Evolutionary conservation across 1,140 invertebrate species (phyloP).

Genomic region (Aplysia californica): DNA sequence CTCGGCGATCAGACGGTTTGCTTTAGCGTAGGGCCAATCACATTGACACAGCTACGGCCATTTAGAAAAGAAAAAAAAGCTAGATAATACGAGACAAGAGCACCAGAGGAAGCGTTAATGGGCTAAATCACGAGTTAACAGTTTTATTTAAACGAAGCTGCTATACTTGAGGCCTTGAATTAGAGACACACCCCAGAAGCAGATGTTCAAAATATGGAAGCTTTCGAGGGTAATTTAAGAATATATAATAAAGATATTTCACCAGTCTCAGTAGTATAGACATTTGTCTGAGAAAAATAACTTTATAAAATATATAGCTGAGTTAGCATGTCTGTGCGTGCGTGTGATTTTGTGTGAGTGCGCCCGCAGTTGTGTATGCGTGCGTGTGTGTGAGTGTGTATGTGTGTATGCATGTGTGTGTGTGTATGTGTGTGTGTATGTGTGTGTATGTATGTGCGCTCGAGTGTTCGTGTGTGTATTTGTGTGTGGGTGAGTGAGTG

Average conservation of each 20-base stretch:
- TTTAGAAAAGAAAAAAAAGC: no score
- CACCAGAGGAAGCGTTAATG: no score
- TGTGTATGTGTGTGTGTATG: constrained; percentile 7
- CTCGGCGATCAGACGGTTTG: no score
- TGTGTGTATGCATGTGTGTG: constrained; percentile 1
- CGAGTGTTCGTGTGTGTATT: constrained; percentile 12
- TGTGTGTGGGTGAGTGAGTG: neutral
- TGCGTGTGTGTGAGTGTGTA: neutral
- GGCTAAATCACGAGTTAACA: no score
- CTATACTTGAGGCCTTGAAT: no score
- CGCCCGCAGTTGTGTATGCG: neutral
- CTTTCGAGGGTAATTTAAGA: no score
- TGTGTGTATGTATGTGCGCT: constrained; percentile 1
- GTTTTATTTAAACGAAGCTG: neutral
- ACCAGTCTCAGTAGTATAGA: neutral
- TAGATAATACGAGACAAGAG: no score
- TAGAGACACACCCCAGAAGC: no score
- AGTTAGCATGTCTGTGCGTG: neutral
- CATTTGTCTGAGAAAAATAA: neutral
- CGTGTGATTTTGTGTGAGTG: neutral
- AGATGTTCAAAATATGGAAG: neutral
- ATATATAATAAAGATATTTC: no score
- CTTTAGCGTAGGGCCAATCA: no score
- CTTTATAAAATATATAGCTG: no score
- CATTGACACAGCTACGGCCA: no score